Conservation (phyloP, 2,888 invertebrate genomes). For the Molorchus minor region DNA sequence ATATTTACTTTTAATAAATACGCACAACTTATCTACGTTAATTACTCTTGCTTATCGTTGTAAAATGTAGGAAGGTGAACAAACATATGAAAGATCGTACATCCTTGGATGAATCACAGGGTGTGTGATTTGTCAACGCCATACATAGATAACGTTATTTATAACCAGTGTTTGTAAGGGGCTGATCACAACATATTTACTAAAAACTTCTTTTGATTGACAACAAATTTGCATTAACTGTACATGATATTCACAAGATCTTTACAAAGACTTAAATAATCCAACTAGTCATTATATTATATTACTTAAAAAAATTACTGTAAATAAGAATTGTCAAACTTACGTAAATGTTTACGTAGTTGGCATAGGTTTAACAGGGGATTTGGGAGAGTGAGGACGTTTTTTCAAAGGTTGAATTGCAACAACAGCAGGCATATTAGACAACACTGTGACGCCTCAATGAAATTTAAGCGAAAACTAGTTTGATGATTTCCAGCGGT, state of each 20-base stretch:
- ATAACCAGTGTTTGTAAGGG: not conserved
- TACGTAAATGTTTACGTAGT: constrained; percentile 8
- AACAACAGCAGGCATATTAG: too few species aligned
- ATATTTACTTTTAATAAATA: not conserved
- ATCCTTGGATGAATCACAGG: not conserved
- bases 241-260: constrained; percentile 11
- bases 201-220: not conserved
- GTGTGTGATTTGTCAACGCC: too few species aligned
- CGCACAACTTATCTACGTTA: not conserved
- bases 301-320: constrained; percentile 16
- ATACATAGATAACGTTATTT: not conserved
- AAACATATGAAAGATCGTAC: not conserved
- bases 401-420: too few species aligned
- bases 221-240: constrained; percentile 1
- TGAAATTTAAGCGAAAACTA: too few species aligned
- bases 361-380: too few species aligned
- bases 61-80: not conserved
- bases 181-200: not conserved
- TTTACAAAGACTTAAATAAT: constrained; percentile 11
- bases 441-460: too few species aligned
- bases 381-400: too few species aligned
- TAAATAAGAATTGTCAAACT: constrained; percentile 13
- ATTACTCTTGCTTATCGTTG: not conserved
- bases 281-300: constrained; percentile 20
- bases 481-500: too few species aligned